phyloP scores from a whole-genome alignment of 2,797 vertebrate species.

The Oreochromis grahami region DNA sequence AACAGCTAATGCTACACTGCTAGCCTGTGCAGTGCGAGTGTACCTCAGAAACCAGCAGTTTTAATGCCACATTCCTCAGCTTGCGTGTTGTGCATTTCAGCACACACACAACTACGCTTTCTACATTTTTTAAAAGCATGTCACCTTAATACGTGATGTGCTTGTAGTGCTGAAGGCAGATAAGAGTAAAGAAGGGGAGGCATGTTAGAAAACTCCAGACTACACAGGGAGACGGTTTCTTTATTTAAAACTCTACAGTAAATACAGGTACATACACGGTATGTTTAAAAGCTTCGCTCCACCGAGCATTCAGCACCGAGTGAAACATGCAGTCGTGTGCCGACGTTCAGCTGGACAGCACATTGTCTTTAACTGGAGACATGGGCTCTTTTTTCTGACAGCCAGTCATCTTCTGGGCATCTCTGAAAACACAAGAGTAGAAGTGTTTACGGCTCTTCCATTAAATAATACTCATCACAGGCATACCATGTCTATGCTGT shows the following conservation, averaged over 20 bases:
- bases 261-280: constrained; percentile 54
- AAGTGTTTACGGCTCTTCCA: background rate
- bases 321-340: constrained; percentile 33
- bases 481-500: background rate
- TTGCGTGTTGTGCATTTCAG: background rate
- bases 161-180: background rate
- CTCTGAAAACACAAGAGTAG: constrained; percentile 64
- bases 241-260: constrained; percentile 46
- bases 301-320: background rate
- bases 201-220: background rate
- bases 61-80: constrained; percentile 15
- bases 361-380: constrained; percentile 83
- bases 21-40: background rate
- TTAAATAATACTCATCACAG: background rate
- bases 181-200: background rate
- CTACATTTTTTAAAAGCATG: constrained; percentile 2
- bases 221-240: background rate
- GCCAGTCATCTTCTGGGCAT: constrained; percentile 71
- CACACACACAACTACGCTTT: constrained; percentile 14
- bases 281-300: constrained; percentile 39
- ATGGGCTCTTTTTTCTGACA: constrained; percentile 76
- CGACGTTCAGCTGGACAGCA: constrained; percentile 67
- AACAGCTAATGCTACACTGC: background rate
- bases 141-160: background rate
- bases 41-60: background rate